Base-by-base conservation (phyloP, 2,888 invertebrate species). In the Leucoptera coffeella region DNA sequence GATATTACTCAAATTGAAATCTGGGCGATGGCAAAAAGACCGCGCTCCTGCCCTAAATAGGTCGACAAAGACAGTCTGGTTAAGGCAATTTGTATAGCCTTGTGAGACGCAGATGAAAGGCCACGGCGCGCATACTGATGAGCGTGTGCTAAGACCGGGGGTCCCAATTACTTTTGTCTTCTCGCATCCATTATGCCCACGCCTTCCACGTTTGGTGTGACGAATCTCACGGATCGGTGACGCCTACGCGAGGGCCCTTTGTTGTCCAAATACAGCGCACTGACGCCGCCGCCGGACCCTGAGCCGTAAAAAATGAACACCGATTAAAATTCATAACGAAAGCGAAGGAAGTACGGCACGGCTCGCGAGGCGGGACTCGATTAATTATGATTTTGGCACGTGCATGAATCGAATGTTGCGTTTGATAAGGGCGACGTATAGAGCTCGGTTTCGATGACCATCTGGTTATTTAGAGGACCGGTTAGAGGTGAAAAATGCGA, bases 51-150 rank as follows among this genome's bases (percentile, higher is more conserved):
- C n/a, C 38, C 31, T 50, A 50, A 51, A 50, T 45, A 43, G 45
- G 35, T 36, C 36, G 41, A 50, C 45, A 48, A 48, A 49, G 45
- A 40, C 39, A 36, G 38, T 40, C 45, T 47, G 47, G 45, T 46
- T 43, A 45, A 47, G 49, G 53, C 46, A 58, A 60, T 60, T 60
- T 58, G 57, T 57, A 54, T 46, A 45, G 50, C 49, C 50, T 45
- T 53, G 51, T 47, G 47, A 41, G 49, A 47, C 42, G 47, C 38
- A 40, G 51, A 54, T 58, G 55, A 55, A 57, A 55, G 52, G 47
- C 11, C 41, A 41, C 43, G 35, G 29, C 31, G 27, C 42, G 61
- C 55, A 62, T 62, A 56, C 54, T 51, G 50, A 61, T 58, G 47
- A 53, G 47, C 23, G 14, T 23, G 12, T 32, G 22, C 26, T 30